Evolutionary conservation across 2,797 vertebrate species (phyloP).

Genomic region (Semaprochilodus insignis): DNA sequence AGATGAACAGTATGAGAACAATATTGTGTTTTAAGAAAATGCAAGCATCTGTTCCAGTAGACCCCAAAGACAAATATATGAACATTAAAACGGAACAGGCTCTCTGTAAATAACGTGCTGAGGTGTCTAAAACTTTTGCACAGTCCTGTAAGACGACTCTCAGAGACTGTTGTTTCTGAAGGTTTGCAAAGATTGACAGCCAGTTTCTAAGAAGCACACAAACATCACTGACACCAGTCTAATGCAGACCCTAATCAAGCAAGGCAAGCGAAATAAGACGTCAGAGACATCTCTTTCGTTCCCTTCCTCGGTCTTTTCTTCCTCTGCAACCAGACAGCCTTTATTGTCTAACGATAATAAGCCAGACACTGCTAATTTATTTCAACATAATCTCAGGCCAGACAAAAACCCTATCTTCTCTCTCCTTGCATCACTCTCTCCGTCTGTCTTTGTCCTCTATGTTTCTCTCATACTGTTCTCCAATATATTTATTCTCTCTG

Average conservation of each 20-base stretch:
- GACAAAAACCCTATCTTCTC: slow-evolving; percentile 41
- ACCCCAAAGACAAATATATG: no score
- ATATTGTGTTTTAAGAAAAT: no score
- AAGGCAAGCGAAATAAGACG: background rate
- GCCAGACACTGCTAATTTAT: slow-evolving; percentile 27
- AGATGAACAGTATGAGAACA: no score
- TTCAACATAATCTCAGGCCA: slow-evolving; percentile 23
- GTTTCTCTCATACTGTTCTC: slow-evolving; percentile 30
- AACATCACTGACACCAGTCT: background rate
- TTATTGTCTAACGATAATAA: slow-evolving; percentile 31
- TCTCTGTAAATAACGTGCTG: no score
- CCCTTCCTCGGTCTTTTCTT: background rate
- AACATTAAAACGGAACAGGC: no score
- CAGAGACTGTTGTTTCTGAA: no score
- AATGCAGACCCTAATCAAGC: background rate
- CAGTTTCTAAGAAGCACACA: background rate
- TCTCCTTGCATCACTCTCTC: slow-evolving; percentile 36
- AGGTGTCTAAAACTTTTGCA: no score
- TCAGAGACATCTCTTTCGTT: background rate
- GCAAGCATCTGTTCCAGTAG: no score
- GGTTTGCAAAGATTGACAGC: no score
- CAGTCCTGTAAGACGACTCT: no score
- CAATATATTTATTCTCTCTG: slow-evolving; percentile 29
- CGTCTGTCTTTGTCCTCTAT: slow-evolving; percentile 39
- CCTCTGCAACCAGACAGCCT: slow-evolving; percentile 4